phyloP scores from a whole-genome alignment of 2,113 vertebrate genomes.

The Lagopus leucura region DNA sequence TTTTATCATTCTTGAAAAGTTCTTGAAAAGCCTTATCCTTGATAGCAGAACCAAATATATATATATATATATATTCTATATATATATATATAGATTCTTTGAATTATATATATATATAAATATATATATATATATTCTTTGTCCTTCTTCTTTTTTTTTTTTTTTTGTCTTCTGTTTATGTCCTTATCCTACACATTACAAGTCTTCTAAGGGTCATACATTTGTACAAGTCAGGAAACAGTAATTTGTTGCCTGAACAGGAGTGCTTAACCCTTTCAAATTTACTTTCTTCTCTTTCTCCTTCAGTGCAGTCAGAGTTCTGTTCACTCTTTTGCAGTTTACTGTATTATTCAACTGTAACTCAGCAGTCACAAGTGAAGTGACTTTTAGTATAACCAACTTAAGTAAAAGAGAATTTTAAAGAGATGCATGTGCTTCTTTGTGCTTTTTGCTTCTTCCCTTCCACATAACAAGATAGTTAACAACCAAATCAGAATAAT shows the following conservation, averaged over 20 bases:
- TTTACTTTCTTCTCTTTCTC: background rate
- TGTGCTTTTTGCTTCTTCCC: background rate
- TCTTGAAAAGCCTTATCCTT: background rate
- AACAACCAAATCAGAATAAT: background rate
- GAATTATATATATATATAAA: too few species aligned
- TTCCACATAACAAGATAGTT: background rate
- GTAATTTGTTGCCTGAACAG: background rate
- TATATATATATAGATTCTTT: too few species aligned
- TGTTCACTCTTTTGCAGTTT: background rate
- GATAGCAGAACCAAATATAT: background rate
- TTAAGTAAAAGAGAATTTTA: background rate
- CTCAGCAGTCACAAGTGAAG: background rate
- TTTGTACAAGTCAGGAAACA: conserved; percentile 2
- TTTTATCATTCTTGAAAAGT: too few species aligned
- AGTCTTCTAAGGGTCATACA: background rate
- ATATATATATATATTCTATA: too few species aligned
- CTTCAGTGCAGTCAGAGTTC: background rate
- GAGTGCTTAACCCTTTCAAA: background rate
- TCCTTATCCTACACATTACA: background rate
- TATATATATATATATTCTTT: too few species aligned
- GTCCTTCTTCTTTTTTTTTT: too few species aligned
- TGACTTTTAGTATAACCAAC: background rate
- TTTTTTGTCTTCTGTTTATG: too few species aligned
- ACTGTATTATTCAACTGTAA: background rate
- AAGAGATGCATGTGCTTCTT: fast-evolving